Evolutionary conservation across 2,888 invertebrate species (phyloP).

Genomic region (Hypsopygia costalis): DNA sequence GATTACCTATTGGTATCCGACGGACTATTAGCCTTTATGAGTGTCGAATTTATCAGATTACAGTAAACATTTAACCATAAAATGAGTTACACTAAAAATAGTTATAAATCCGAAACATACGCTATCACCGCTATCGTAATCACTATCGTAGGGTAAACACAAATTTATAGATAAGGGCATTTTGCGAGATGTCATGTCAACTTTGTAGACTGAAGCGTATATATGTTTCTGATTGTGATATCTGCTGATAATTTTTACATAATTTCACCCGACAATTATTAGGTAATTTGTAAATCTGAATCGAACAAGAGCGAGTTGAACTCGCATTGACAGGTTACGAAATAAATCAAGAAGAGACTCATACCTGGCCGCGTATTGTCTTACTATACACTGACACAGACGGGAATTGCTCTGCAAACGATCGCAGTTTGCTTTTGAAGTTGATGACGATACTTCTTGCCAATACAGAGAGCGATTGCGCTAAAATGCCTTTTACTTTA

Average conservation of each 20-base stretch:
- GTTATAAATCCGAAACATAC: slow-evolving; percentile 46
- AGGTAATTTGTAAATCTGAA: too few species aligned
- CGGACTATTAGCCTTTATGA: slow-evolving; percentile 1
- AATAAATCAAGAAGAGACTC: too few species aligned
- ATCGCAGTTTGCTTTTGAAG: too few species aligned
- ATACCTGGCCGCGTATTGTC: too few species aligned
- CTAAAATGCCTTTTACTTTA: too few species aligned
- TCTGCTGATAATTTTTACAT: slow-evolving; percentile 1
- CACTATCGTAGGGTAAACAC: slow-evolving; percentile 52
- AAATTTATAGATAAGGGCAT: slow-evolving; percentile 49
- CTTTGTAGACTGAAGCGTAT: slow-evolving; percentile 42
- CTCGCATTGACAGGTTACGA: too few species aligned
- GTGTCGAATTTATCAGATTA: not conserved
- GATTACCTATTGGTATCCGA: not conserved
- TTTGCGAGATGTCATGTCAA: slow-evolving; percentile 61
- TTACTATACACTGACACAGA: too few species aligned
- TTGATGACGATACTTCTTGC: too few species aligned
- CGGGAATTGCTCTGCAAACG: too few species aligned
- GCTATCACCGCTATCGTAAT: slow-evolving; percentile 45
- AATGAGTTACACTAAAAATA: slow-evolving; percentile 45
- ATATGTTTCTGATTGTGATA: slow-evolving; percentile 48
- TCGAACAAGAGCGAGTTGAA: too few species aligned
- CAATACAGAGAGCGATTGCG: too few species aligned
- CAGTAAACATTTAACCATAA: slow-evolving; percentile 13
- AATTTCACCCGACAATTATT: too few species aligned